phyloP scores from a whole-genome alignment of 2,113 vertebrate genomes.

The Ginglymostoma cirratum region DNA sequence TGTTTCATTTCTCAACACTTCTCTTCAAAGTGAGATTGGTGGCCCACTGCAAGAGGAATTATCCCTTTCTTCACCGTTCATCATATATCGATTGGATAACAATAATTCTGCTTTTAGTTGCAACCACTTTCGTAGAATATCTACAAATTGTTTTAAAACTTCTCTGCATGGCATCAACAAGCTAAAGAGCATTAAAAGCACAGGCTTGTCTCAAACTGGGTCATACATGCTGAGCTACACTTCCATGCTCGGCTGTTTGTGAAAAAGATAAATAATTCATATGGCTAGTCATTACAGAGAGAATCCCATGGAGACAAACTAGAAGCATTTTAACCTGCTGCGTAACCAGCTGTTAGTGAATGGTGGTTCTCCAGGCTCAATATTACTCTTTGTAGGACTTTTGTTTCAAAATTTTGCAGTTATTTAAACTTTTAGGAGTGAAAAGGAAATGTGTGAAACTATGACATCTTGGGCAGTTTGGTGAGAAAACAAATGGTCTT shows the following conservation, averaged over 20 bases:
- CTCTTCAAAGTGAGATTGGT: neutral
- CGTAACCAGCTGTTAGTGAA: constrained; percentile 12
- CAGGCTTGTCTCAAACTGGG: constrained; percentile 7
- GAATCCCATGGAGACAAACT: constrained; percentile 36
- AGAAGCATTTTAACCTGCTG: neutral
- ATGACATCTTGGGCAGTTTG: too few species aligned
- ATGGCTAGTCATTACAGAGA: constrained; percentile 15
- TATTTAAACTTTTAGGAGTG: neutral
- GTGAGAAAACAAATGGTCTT: neutral
- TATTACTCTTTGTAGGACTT: neutral
- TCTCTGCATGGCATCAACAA: neutral
- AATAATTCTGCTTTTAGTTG: constrained; percentile 19
- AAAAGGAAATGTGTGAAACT: neutral
- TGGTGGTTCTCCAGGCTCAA: neutral
- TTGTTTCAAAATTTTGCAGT: neutral
- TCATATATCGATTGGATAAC: neutral
- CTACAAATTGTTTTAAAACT: neutral
- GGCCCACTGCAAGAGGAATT: neutral
- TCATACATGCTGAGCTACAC: constrained; percentile 34
- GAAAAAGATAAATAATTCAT: constrained; percentile 33
- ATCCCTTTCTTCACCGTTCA: neutral
- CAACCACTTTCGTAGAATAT: neutral
- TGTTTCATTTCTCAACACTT: neutral
- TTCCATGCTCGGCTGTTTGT: constrained; percentile 10
- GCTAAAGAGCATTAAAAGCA: neutral